Percentiles rank a stretch among this genome's conserved stretches.
These are phyloP conservation scores for Portunus trituberculatus DNA, from an alignment of 1,140 invertebrate genomes.

Conservation along the genomic window DNA sequence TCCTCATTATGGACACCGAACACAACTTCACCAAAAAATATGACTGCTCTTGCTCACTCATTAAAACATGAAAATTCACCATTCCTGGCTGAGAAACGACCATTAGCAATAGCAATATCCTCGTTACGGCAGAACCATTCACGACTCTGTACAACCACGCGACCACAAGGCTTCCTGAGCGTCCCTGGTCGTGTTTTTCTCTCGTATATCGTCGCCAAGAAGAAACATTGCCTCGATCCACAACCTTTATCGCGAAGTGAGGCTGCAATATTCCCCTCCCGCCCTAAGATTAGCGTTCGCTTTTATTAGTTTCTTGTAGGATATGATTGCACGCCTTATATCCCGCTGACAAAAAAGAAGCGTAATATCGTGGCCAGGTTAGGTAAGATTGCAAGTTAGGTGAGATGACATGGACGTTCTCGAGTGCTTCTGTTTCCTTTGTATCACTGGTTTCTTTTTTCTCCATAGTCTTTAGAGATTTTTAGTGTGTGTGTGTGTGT, in stretches of 20 bases:
- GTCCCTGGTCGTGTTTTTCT: neutral
- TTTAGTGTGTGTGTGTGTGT: no score
- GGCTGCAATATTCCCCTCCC: neutral
- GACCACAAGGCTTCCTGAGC: neutral
- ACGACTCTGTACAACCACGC: neutral
- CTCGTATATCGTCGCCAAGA: neutral
- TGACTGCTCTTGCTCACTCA: neutral
- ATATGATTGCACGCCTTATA: neutral
- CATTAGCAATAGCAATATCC: neutral
- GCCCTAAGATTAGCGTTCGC: neutral
- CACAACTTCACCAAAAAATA: neutral
- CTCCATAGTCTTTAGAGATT: no score
- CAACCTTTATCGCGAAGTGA: neutral
- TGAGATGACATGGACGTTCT: neutral
- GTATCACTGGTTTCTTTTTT: no score
- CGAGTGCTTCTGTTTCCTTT: no score
- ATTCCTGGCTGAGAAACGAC: neutral
- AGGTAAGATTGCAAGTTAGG: neutral
- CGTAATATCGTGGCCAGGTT: neutral
- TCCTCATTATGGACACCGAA: constrained; percentile 11
- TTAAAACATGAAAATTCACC: constrained; percentile 14
- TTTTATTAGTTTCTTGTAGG: neutral
- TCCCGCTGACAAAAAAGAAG: neutral
- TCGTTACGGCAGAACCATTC: neutral
- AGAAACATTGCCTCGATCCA: constrained; percentile 9